phyloP scores from a whole-genome alignment of 2,797 vertebrate species.

The Gymnopithys bicolor region DNA sequence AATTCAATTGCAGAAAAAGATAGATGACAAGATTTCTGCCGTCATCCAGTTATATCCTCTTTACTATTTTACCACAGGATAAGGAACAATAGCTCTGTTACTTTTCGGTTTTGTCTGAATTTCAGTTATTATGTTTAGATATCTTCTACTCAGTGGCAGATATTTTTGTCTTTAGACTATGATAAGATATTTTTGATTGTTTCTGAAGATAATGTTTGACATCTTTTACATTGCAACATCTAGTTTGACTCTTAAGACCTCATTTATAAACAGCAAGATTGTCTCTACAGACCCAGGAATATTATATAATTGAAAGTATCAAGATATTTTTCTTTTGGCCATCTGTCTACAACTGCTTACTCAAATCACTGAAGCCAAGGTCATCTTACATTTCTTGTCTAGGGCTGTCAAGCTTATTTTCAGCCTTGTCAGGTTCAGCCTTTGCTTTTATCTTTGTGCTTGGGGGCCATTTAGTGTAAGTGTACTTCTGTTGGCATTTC shows the following conservation, averaged over 20 bases:
- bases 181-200: not conserved
- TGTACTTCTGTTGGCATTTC: constrained; percentile 23
- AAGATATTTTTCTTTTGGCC: constrained; percentile 3
- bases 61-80: not conserved
- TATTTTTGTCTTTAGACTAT: not conserved
- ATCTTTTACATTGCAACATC: not conserved
- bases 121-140: not conserved
- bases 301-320: not conserved
- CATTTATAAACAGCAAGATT: not conserved
- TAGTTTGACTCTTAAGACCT: not conserved
- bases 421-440: constrained; percentile 29
- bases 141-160: not conserved
- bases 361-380: not conserved
- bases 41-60: not conserved
- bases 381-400: constrained; percentile 20
- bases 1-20: not conserved
- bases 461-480: not conserved
- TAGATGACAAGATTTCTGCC: not conserved
- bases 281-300: not conserved
- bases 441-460: constrained; percentile 10
- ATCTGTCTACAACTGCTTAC: constrained; percentile 17
- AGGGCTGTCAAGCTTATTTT: constrained; percentile 51
- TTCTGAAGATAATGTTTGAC: not conserved
- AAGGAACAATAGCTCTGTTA: not conserved
- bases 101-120: not conserved